A percentile compares a stretch with the other conserved stretches of the same genome.
These are phyloP conservation scores for Taeniopygia guttata DNA, from an alignment of 2,797 vertebrate genomes.

Conservation along the genomic window DNA sequence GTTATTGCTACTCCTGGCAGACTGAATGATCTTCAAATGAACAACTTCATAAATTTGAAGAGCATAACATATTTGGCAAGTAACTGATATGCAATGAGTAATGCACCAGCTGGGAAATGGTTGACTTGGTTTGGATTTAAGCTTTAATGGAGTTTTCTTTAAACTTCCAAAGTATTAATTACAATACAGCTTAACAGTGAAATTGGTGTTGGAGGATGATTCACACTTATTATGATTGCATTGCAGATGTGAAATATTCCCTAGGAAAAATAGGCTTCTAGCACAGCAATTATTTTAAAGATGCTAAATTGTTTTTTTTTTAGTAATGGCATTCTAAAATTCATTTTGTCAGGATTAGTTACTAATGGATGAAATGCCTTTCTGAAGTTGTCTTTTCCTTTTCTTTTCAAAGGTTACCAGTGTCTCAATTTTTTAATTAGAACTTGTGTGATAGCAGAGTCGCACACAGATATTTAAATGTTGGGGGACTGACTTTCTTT, in stretches of 20 bases:
- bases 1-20: slow-evolving; percentile 96
- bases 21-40: slow-evolving; percentile 95
- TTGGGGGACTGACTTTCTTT: background rate
- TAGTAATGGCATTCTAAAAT: background rate
- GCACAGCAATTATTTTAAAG: background rate
- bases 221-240: background rate
- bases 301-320: background rate
- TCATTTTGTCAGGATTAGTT: background rate
- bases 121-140: background rate
- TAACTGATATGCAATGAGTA: background rate
- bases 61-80: slow-evolving; percentile 93
- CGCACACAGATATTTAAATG: background rate
- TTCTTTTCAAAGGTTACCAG: background rate
- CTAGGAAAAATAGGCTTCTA: background rate
- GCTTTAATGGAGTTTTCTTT: background rate
- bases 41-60: slow-evolving; percentile 86
- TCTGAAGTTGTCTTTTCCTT: background rate
- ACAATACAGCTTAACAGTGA: background rate
- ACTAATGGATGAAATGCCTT: background rate
- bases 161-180: background rate
- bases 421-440: background rate
- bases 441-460: background rate
- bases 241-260: background rate
- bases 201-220: background rate
- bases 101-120: background rate